Percentiles rank a stretch among this genome's conserved stretches.
Conservation (phyloP, 2,888 invertebrate species). For the Nineta flava region DNA sequence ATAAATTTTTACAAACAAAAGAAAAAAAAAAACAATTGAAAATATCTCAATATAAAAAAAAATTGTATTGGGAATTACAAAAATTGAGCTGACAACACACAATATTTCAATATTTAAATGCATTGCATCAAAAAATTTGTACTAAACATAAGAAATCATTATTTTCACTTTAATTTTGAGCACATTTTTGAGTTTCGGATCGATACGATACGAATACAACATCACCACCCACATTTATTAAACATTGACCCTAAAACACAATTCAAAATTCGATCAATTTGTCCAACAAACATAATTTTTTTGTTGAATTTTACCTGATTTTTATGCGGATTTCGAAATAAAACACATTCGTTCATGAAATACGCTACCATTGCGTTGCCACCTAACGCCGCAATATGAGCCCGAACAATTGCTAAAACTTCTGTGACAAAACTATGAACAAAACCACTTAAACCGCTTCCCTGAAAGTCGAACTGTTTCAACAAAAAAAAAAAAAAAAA, state of each 20-base stretch:
- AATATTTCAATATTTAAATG: too few species aligned
- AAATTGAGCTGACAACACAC: too few species aligned
- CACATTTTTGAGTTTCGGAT: conserved; percentile 21
- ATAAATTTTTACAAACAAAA: too few species aligned
- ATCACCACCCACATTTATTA: conserved; percentile 91
- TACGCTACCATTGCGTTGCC: conserved; percentile 93
- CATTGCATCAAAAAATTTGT: too few species aligned
- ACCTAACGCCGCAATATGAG: conserved; percentile 83
- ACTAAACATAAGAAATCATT: neutral
- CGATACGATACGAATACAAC: conserved; percentile 70
- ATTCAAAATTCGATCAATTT: neutral
- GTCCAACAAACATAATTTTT: too few species aligned
- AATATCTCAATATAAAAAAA: too few species aligned
- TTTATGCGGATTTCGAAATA: conserved; percentile 87
- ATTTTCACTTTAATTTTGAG: neutral
- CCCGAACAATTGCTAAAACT: conserved; percentile 81
- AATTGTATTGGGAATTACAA: too few species aligned
- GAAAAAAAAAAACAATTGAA: too few species aligned
- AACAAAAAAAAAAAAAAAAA: too few species aligned
- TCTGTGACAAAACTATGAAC: conserved; percentile 88
- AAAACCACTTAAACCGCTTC: conserved; percentile 86
- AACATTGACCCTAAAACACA: conserved; percentile 74
- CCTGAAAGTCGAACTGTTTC: conserved; percentile 28
- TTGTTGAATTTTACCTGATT: conserved; percentile 61
- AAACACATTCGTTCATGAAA: conserved; percentile 79